Base-by-base conservation (phyloP, 2,888 invertebrate genomes). In the Spodoptera littoralis region DNA sequence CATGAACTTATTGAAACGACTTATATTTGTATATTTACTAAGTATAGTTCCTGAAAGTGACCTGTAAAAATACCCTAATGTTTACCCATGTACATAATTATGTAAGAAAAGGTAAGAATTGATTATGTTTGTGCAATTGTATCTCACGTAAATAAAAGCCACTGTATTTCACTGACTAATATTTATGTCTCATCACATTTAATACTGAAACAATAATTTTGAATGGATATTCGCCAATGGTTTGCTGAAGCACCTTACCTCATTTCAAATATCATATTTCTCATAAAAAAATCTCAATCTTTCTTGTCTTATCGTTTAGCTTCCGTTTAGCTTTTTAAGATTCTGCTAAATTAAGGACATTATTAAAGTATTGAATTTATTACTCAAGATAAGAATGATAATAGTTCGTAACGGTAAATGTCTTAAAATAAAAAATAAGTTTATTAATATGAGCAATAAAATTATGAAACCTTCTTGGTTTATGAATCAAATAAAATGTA, bases 261-360 rank as follows among this genome's bases (percentile, higher is more conserved):
- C 48, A 12, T 45, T 54, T 47, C 48, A 60, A 55, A 51, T 68
- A 69, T 76, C 59, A 58, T 58, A 71, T 77, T 71, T 70, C 72
- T 49, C 55, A 36, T 30, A 57, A 72, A 70, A 72, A 54, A 67
- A 72, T 71, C 73, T 76, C 64, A 18, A 18, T 18, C 1, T 18
- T 18, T 66, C 60, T 73, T 60, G 61, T 65, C 74, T 79, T 80
- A 79, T 80, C 79, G 66, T 58, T 72, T 60, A 58, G 78, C 83
- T 83, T 65, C 82, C 60, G 82, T 83, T 80, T 83, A 74, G 60
- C 76, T 70, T 77, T 70, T 76, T 70, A 76, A 73, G 53, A 67
- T 74, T 42, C 49, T 53, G 64, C 69, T 62, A 74, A 77, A 71
- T 71, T 76, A 69, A 54, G 72, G 74, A 72, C 63, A 65, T 60